Conservation (phyloP, 1,140 invertebrate species). For the Drosophila kurseongensis region DNA sequence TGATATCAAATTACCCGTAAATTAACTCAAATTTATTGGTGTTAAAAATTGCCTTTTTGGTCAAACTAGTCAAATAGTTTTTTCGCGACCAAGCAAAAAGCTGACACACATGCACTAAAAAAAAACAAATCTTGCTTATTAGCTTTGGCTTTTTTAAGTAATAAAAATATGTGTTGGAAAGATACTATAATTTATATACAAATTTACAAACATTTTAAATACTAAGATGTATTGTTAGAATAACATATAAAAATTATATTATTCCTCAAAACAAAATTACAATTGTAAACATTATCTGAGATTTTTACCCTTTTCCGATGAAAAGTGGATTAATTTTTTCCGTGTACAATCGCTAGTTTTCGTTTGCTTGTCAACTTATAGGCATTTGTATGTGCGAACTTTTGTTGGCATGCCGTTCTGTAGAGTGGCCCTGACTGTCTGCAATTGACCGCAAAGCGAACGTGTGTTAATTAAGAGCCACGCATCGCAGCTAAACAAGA, state of each 20-base stretch:
- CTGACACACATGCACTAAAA: slow-evolving; percentile 19
- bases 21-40: slow-evolving; percentile 15
- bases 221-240: too few relatives aligned
- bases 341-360: slow-evolving; percentile 7
- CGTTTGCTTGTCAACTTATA: slow-evolving; percentile 36
- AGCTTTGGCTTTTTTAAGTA: neutral
- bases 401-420: slow-evolving; percentile 40
- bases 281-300: too few relatives aligned
- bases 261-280: too few relatives aligned
- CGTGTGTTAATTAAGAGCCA: slow-evolving; percentile 54
- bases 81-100: neutral
- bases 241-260: too few relatives aligned
- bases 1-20: slow-evolving; percentile 18
- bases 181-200: too few relatives aligned
- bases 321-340: neutral
- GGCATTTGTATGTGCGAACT: slow-evolving; percentile 16
- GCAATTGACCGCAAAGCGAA: slow-evolving; percentile 49
- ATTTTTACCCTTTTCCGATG: too few relatives aligned
- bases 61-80: slow-evolving; percentile 36
- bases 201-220: too few relatives aligned
- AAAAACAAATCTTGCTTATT: neutral
- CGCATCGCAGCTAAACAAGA: slow-evolving; percentile 25
- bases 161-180: neutral
- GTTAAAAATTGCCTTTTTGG: slow-evolving; percentile 21
- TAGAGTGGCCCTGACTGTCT: slow-evolving; percentile 50